A percentile compares a stretch with the other conserved stretches of the same genome.
phyloP scores from a whole-genome alignment of 64 coral and sea anemone species.

The Dendrophyllia cribrosa region DNA sequence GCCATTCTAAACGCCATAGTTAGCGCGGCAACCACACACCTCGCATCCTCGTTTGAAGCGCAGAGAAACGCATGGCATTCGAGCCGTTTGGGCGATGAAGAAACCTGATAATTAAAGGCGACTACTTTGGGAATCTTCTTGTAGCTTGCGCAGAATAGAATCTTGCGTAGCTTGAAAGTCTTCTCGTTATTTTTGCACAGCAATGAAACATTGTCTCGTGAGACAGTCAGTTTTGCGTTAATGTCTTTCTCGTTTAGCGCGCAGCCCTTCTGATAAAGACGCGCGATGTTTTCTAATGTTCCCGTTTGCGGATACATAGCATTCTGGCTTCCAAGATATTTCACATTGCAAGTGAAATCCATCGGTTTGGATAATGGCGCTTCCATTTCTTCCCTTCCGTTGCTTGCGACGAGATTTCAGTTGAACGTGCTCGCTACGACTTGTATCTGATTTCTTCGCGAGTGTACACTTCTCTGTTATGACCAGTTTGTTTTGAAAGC shows the following conservation, averaged over 20 bases:
- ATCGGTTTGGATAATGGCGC: neutral
- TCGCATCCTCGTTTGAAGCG: slow-evolving; percentile 40
- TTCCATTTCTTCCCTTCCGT: neutral
- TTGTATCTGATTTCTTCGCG: neutral
- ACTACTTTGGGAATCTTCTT: slow-evolving; percentile 77
- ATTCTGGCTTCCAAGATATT: slow-evolving; percentile 47
- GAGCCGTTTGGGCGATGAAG: neutral
- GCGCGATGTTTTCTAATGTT: slow-evolving; percentile 60
- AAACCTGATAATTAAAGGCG: slow-evolving; percentile 53
- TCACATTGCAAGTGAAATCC: slow-evolving; percentile 39
- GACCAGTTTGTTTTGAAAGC: neutral
- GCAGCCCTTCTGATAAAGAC: slow-evolving; percentile 65
- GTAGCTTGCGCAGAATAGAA: slow-evolving; percentile 69
- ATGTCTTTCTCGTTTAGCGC: slow-evolving; percentile 14
- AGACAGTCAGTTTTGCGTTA: neutral
- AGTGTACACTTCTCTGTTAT: neutral
- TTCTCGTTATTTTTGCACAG: slow-evolving; percentile 28
- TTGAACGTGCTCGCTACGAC: neutral
- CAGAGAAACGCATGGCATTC: slow-evolving; percentile 62
- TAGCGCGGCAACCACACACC: slow-evolving; percentile 38
- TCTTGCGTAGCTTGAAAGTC: slow-evolving; percentile 43
- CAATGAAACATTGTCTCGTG: slow-evolving; percentile 29
- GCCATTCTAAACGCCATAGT: slow-evolving; percentile 58
- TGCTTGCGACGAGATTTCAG: neutral
- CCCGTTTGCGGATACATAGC: slow-evolving; percentile 55